Percentiles rank a stretch among this genome's conserved stretches.
Evolutionary conservation across 2,113 vertebrate genomes (phyloP).

Genomic region (Tonatia bakeri): DNA sequence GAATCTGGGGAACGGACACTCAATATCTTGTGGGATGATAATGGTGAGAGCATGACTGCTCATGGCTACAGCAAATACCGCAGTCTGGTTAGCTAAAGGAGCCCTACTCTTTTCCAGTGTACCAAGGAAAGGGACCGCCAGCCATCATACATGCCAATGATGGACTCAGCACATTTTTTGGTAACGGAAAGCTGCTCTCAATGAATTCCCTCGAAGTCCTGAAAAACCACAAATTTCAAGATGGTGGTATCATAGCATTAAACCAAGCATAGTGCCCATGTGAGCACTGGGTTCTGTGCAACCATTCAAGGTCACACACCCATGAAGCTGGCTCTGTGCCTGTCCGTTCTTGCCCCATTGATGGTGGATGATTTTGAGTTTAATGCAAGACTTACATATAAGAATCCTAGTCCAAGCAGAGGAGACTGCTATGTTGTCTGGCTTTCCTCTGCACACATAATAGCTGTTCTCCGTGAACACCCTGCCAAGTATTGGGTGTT

Average conservation of each 20-base stretch:
- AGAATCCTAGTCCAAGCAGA: neutral
- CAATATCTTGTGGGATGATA: constrained; percentile 82
- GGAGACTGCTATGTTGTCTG: rapidly evolving
- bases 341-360: neutral
- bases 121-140: neutral
- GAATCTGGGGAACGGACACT: constrained; percentile 88
- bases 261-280: neutral
- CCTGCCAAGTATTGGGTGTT: neutral
- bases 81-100: constrained; percentile 33
- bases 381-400: neutral
- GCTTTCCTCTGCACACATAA: neutral
- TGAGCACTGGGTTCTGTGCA: neutral
- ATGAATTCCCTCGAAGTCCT: constrained; percentile 41
- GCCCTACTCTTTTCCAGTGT: neutral
- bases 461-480: neutral
- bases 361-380: neutral
- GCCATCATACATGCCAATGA: neutral
- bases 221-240: neutral
- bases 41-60: constrained; percentile 63
- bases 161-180: neutral
- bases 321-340: neutral
- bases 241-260: neutral
- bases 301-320: neutral
- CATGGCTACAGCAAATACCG: constrained; percentile 60
- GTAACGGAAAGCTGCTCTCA: constrained; percentile 12